phyloP scores from a whole-genome alignment of 1,140 invertebrate species.

The Manduca sexta region DNA sequence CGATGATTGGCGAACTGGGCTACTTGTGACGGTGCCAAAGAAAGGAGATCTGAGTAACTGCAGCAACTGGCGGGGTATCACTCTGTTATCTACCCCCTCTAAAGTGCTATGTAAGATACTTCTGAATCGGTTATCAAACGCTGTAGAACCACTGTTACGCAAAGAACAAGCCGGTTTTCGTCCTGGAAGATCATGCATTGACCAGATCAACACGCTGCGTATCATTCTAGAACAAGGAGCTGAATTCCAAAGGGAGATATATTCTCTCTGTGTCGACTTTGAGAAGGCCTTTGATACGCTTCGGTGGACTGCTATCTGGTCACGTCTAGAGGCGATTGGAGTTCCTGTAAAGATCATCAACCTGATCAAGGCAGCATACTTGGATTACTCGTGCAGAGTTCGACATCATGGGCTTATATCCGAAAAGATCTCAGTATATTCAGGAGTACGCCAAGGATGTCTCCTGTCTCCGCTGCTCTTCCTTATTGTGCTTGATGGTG shows the following conservation, averaged over 20 bases:
- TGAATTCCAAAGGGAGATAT: background rate
- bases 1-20: background rate
- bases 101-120: background rate
- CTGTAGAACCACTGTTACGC: background rate
- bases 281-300: too few species aligned
- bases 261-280: too few species aligned
- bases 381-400: too few species aligned
- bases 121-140: background rate
- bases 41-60: background rate
- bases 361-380: too few species aligned
- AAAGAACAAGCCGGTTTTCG: background rate
- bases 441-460: too few species aligned
- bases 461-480: too few species aligned
- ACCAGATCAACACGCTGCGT: conserved; percentile 4
- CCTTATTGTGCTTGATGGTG: too few species aligned
- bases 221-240: background rate
- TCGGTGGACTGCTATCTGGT: too few species aligned
- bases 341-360: too few species aligned
- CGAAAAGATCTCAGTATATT: too few species aligned
- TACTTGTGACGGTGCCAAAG: background rate
- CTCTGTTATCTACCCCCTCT: background rate
- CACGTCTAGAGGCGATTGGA: too few species aligned
- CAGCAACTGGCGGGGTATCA: background rate
- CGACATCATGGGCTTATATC: too few species aligned
- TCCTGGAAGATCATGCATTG: background rate